phyloP scores from a whole-genome alignment of 1,140 invertebrate species.

The Drosophila ananassae region DNA sequence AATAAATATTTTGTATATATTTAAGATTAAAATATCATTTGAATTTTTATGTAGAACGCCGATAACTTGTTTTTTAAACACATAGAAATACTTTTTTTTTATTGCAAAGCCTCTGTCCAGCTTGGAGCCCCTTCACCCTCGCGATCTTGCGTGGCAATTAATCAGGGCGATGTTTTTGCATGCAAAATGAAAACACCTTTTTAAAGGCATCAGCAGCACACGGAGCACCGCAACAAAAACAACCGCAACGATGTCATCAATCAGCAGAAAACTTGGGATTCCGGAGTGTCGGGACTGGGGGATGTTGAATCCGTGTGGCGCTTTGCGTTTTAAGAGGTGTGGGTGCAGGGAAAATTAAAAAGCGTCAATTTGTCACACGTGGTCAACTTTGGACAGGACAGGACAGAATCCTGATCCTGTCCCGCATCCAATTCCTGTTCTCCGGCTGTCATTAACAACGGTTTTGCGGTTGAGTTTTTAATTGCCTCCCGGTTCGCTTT shows the following conservation, averaged over 20 bases:
- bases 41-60: background rate
- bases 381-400: slow-evolving; percentile 35
- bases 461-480: slow-evolving; percentile 69
- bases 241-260: slow-evolving; percentile 65
- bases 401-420: slow-evolving; percentile 10
- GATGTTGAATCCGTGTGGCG: slow-evolving; percentile 40
- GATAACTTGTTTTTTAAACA: background rate
- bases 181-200: slow-evolving; percentile 78
- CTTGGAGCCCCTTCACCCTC: slow-evolving; percentile 9
- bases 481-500: slow-evolving; percentile 41
- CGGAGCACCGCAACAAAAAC: slow-evolving; percentile 34
- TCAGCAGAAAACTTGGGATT: slow-evolving; percentile 52
- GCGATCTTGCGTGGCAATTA: slow-evolving; percentile 68
- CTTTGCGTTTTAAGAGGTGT: slow-evolving; percentile 58
- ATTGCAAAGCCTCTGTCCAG: slow-evolving; percentile 12
- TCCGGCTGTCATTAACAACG: slow-evolving; percentile 56
- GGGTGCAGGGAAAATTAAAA: slow-evolving; percentile 73
- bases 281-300: slow-evolving; percentile 3
- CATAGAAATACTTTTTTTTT: background rate
- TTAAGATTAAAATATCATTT: background rate
- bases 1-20: background rate
- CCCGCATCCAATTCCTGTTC: background rate
- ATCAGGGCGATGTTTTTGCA: slow-evolving; percentile 71
- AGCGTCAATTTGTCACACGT: slow-evolving; percentile 81
- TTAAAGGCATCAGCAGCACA: slow-evolving; percentile 42